Evolutionary conservation across 2,113 vertebrate genomes (phyloP), one percentile per base, ranked within the genome.

Genomic region (Coturnix japonica): DNA sequence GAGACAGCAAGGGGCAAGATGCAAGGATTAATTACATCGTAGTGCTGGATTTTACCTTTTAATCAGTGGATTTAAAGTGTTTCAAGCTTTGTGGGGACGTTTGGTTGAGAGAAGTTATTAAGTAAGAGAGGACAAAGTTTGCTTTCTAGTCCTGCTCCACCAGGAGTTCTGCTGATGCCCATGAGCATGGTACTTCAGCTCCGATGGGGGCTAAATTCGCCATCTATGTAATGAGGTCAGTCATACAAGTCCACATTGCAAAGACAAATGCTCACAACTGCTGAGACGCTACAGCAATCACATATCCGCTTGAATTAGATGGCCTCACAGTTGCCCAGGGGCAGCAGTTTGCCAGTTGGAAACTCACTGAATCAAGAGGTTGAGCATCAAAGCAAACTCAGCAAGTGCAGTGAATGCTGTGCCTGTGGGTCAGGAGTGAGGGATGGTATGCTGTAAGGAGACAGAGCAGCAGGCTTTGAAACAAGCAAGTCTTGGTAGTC

Each of bases 301-400:
- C 59, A 63, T 1, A 2, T 11, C 26, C 17, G 6, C 54, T 84
- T n/a, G 51, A 76, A 41, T 54, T 39, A 73, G 43, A 41, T 80
- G 51, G 33, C 16, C 76, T 90, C 46, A 1, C 0, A 23, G 10
- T 79, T 75, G 54, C 92, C 41, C 54, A 66, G 43, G 46, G 84
- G 81, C 51, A 70, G 66, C 57, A 25, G 13, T 88, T 92, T 85
- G 17, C 83, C 56, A 39, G 51, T 46, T 85, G 86, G 89, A 95
- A 79, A 51, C 49, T 51, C 49, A n/a, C 25, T 66, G 31, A 31
- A n/a, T 10, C 1, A 12, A 72, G 31, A 84, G 49, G 13, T 81
- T 94, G 79, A 33, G 20, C 81, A 72, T 79, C 66, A 63, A 85
- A 85, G 73, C 18, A 71, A 60, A 59, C 59, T 87, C 70, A 66